Evolutionary conservation across 2,113 vertebrate genomes (phyloP).

Genomic region (Aphelocoma coerulescens): DNA sequence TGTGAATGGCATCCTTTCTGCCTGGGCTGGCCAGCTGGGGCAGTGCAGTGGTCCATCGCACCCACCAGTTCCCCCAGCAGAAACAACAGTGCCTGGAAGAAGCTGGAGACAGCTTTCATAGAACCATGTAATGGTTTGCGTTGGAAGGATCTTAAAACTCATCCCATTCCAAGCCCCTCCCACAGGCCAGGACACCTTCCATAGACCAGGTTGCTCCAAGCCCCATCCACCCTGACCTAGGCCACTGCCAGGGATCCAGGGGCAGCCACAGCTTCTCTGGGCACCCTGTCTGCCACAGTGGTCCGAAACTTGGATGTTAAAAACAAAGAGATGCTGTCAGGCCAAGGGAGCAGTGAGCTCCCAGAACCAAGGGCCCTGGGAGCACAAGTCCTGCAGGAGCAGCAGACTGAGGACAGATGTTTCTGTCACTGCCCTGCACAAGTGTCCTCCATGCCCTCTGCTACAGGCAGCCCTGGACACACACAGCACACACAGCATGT

Average conservation of each 20-base stretch:
- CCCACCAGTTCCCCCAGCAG: not conserved
- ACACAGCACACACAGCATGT: not conserved
- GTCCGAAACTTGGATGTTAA: not conserved
- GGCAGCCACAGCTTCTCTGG: not conserved
- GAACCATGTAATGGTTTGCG: not conserved
- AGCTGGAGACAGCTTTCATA: not conserved
- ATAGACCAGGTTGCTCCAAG: not conserved
- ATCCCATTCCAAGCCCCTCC: not conserved
- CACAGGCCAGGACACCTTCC: not conserved
- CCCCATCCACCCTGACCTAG: not conserved
- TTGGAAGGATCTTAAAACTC: not conserved
- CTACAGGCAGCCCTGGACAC: no score
- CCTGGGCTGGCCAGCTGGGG: not conserved
- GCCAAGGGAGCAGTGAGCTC: not conserved
- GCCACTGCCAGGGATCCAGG: not conserved
- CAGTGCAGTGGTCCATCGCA: not conserved
- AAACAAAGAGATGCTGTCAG: not conserved
- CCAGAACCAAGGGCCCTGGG: not conserved
- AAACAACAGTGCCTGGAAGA: not conserved
- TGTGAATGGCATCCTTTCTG: not conserved
- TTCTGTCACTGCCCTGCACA: not conserved
- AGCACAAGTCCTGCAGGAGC: not conserved
- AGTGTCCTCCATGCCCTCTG: not conserved
- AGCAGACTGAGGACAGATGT: not conserved
- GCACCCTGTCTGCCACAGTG: not conserved